Evolutionary conservation across 1,140 invertebrate species (phyloP), one percentile per base, ranked within the genome.

Genomic region (Brachystomella parvula): DNA sequence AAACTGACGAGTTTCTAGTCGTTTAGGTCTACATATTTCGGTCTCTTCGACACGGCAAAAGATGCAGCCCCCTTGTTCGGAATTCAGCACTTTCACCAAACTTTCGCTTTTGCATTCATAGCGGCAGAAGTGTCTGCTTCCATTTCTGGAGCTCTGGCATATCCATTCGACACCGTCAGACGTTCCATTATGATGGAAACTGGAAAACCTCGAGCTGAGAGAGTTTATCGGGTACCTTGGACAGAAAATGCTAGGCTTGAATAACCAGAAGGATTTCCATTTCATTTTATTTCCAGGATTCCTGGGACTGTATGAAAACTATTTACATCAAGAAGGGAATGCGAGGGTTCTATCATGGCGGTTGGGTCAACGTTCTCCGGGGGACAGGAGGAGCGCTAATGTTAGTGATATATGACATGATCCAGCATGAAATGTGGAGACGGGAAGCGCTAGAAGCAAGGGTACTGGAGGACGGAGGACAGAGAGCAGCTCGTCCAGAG

Each of bases 81-180:
- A 21, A 9, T 9, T 9, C 15, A 44, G n/a, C 19, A 63, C 12
- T 17, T 53, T 24, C 35, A 44, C 29, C 66, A 56, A 15, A 39
- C 19, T 21, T 53, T 68, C n/a, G 32, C 30, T n/a, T n/a, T 44
- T 17, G n/a, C 49, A 19, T 67, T 72, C 63, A 1, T 67, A 12
- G 26, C 49, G 21, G 71, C 71, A 15, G 47, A 82, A 72, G 70
- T 74, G 64, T 82, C 85, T 31, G 84, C 84, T 17, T 82, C 84
- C n/a, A 76, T 76, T 56, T 77, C 83, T 63, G 84, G 85, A 71
- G 78, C 85, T 47, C 77, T 85, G 61, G 84, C 83, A 15, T 86
- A 86, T 78, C 84, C 85, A 49, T 82, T 86, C 74, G 85, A 86
- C 74, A 86, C 84, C 44, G 83, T 86, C 61, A 77, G 84, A 69